Base-by-base conservation (phyloP, 2,888 invertebrate genomes). In the Calliphora vomitoria region DNA sequence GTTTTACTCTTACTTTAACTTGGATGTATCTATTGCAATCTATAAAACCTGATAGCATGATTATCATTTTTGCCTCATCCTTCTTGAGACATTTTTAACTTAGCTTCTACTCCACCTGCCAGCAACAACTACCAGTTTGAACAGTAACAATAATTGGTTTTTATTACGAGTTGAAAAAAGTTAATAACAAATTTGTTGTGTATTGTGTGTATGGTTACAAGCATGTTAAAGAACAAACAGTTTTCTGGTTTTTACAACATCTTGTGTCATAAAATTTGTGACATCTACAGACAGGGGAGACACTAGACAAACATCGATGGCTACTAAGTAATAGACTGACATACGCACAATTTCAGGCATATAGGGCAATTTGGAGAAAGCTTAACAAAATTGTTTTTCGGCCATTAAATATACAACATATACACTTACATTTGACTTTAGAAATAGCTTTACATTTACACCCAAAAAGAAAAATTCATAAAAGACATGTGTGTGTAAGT, bases 331-430 rank as follows among this genome's bases (percentile, higher is more conserved):
- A 20, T 55, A 25, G 18, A 15, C 35, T n/a, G 60, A 35, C 4
- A 47, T 55, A 55, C 18, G 44, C n/a, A 31, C 0, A 41, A 10
- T 44, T n/a, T 55, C 35, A 66, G 20, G 18, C 10, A 38, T 62
- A 60, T 35, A 31, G 53, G 50, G 20, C 69, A 69, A 58, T 68
- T 68, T 20, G 8, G 15, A 60, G 11, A 44, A 60, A 69, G 55
- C 71, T 81, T 71, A 53, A 53, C 55, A 62, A 71, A 81, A 81
- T 85, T 62, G 44, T 81, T 71, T 81, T 76, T 38, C 44, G 72
- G 47, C 75, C 69, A 80, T 80, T 80, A 75, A 85, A 85, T 71
- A 72, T 75, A 75, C 68, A 68, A 50, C 13, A 41, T 25, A 64
- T 18, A 15, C n/a, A 78, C 35, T 2, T 1, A 55, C n/a, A 66